Conservation (phyloP, 2,888 invertebrate genomes). For the Nymphalis polychloros region DNA sequence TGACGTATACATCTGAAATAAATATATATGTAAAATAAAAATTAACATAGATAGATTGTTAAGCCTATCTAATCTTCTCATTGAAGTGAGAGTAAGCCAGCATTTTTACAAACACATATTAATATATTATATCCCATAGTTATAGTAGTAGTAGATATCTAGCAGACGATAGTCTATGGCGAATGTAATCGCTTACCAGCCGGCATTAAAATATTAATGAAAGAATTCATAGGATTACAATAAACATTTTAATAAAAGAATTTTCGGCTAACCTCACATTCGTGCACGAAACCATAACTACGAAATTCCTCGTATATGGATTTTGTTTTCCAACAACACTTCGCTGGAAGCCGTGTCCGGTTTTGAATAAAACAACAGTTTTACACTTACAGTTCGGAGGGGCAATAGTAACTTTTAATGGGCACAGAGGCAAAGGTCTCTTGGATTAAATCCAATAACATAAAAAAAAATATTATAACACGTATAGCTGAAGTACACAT, state of each 20-base stretch:
- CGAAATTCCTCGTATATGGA: slow-evolving; percentile 1
- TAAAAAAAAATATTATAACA: neutral
- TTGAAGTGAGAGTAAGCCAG: no score
- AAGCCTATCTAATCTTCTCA: no score
- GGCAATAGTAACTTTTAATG: slow-evolving; percentile 66
- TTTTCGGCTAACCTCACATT: neutral
- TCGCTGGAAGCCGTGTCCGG: slow-evolving; percentile 18
- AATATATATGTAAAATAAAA: no score
- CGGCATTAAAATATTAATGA: no score
- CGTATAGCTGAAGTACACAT: no score
- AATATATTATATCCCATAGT: no score
- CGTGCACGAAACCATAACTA: neutral
- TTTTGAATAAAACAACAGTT: slow-evolving; percentile 54
- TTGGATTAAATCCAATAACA: slow-evolving; percentile 23
- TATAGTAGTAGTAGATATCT: no score
- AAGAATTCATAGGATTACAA: neutral
- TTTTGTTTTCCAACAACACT: slow-evolving; percentile 18
- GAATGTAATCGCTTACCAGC: no score
- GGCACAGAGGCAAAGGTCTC: slow-evolving; percentile 52
- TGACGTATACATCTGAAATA: no score
- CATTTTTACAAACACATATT: no score
- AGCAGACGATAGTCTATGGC: no score
- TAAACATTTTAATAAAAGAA: neutral
- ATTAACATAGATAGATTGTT: no score
- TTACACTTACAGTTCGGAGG: slow-evolving; percentile 47